Percentiles rank a stretch among this genome's conserved stretches.
phyloP scores from a whole-genome alignment of 2,113 vertebrate species.

The Lycocorax pyrrhopterus region DNA sequence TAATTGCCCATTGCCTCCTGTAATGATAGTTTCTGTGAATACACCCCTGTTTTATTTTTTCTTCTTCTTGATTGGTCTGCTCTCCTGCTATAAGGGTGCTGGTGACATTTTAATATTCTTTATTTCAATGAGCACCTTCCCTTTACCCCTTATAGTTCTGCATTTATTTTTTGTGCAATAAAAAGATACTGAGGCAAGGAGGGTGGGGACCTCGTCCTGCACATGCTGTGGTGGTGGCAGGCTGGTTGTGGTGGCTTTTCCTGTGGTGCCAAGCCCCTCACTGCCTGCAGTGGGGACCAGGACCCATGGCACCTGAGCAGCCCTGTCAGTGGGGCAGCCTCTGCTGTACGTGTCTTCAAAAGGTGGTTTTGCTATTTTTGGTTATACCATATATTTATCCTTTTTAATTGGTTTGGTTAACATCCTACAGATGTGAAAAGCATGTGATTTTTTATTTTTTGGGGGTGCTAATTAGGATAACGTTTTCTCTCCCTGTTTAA shows the following conservation, averaged over 20 bases:
- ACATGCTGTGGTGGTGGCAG: neutral
- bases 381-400: neutral
- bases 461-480: neutral
- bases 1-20: neutral
- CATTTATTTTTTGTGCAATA: neutral
- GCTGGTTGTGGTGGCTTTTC: neutral
- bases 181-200: neutral
- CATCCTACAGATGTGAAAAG: neutral
- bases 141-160: neutral
- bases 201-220: rapidly evolving
- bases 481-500: neutral
- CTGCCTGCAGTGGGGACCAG: neutral
- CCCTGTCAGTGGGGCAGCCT: neutral
- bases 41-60: neutral
- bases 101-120: neutral
- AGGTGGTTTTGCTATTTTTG: neutral
- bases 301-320: neutral
- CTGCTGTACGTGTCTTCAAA: rapidly evolving
- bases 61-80: neutral
- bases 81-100: neutral
- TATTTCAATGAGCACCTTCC: neutral
- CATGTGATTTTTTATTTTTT: neutral
- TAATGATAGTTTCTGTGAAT: neutral
- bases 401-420: neutral
- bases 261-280: neutral